phyloP scores from a whole-genome alignment of 2,113 vertebrate species.

The Strix uralensis region DNA sequence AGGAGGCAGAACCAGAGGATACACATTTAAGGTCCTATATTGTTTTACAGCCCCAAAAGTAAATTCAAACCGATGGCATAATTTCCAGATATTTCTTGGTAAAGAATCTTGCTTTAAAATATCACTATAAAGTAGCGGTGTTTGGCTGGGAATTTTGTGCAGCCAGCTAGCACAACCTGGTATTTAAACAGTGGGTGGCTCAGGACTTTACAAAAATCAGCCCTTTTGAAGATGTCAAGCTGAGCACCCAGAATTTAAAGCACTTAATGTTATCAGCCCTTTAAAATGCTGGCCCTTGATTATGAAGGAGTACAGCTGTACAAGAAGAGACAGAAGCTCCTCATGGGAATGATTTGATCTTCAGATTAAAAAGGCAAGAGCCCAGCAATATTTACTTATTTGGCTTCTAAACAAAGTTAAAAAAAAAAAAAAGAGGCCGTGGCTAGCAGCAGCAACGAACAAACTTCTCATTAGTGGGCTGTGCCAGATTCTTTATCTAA shows the following conservation, averaged over 20 bases:
- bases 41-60: neutral
- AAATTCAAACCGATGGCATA: fast-evolving
- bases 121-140: neutral
- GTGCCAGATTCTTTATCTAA: constrained; percentile 4
- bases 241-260: neutral
- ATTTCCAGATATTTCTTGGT: neutral
- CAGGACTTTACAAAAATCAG: neutral
- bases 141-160: neutral
- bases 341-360: constrained; percentile 19
- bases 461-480: constrained; percentile 22
- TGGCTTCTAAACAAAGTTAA: neutral
- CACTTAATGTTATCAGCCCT: neutral
- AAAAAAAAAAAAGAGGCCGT: neutral
- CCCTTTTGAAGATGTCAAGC: neutral
- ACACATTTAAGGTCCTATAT: neutral
- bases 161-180: neutral
- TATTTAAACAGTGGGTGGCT: neutral
- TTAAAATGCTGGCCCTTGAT: neutral
- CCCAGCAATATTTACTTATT: constrained; percentile 18
- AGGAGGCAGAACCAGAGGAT: neutral
- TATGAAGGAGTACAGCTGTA: neutral
- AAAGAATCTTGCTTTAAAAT: neutral
- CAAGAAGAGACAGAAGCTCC: neutral
- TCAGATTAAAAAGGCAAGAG: constrained; percentile 17
- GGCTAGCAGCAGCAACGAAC: neutral